Evolutionary conservation across 2,797 vertebrate genomes (phyloP).

Genomic region (Okamejei kenojei): DNA sequence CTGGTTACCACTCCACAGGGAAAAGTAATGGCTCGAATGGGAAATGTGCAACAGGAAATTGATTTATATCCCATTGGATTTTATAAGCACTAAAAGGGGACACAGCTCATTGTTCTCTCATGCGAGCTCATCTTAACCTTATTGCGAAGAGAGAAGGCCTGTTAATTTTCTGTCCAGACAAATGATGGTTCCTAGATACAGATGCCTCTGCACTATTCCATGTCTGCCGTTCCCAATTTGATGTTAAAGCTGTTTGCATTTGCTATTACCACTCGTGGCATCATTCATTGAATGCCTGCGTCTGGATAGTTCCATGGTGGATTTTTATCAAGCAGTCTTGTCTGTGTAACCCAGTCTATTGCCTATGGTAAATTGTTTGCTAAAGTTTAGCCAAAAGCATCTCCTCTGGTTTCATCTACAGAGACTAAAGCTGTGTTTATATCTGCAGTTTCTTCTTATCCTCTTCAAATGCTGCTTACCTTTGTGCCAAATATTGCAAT

Average conservation of each 20-base stretch:
- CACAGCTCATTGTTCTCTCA: neutral
- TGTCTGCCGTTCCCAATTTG: neutral
- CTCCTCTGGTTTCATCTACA: neutral
- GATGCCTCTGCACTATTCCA: neutral
- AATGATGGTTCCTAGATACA: neutral
- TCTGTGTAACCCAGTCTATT: neutral
- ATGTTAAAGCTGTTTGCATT: neutral
- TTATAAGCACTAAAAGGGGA: neutral
- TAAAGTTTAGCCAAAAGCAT: neutral
- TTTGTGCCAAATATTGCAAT: neutral
- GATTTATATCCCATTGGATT: neutral
- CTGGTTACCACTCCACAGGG: neutral
- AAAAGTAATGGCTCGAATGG: neutral
- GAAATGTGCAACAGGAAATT: neutral
- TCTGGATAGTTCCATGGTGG: neutral
- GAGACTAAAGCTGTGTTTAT: neutral
- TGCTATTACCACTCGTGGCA: neutral
- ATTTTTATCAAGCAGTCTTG: neutral
- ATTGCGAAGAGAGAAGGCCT: neutral
- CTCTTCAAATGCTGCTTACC: neutral
- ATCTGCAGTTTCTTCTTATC: too few species aligned
- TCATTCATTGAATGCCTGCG: neutral
- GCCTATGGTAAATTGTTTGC: neutral
- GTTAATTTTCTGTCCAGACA: neutral
- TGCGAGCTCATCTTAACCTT: neutral